Evolutionary conservation across 2,797 vertebrate genomes (phyloP).

Genomic region (Arrhamphus sclerolepis): DNA sequence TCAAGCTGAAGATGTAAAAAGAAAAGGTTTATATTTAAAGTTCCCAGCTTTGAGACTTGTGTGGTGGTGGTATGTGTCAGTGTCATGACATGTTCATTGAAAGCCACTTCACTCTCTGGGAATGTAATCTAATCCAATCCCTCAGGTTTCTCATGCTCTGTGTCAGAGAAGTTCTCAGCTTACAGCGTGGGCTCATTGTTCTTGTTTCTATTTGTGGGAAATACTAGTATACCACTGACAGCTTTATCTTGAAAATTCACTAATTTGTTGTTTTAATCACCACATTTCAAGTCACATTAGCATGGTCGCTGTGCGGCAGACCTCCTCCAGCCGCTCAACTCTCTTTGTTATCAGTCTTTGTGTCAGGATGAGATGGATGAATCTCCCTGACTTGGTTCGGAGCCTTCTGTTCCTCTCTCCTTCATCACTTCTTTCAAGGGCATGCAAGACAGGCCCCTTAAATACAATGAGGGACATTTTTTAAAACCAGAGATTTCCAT

Average conservation of each 20-base stretch:
- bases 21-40: no score
- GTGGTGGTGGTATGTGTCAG: no score
- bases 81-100: no score
- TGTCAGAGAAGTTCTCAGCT: constrained; percentile 36
- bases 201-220: constrained; percentile 4
- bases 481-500: constrained; percentile 25
- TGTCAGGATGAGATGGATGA: constrained; percentile 74
- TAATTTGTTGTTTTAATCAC: constrained; percentile 1
- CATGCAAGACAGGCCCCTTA: constrained; percentile 38
- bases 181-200: constrained; percentile 20
- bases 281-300: constrained; percentile 35
- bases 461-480: constrained; percentile 38
- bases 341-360: constrained; percentile 60
- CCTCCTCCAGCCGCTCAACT: neutral
- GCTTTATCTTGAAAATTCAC: neutral
- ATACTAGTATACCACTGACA: neutral
- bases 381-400: constrained; percentile 30
- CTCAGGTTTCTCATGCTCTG: constrained; percentile 12
- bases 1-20: no score
- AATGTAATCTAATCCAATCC: no score
- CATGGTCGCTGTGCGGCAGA: constrained; percentile 3
- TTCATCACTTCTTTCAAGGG: constrained; percentile 44
- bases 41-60: no score
- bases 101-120: no score
- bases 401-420: constrained; percentile 35